phyloP scores from a whole-genome alignment of 2,797 vertebrate species.

The Eptatretus atami region DNA sequence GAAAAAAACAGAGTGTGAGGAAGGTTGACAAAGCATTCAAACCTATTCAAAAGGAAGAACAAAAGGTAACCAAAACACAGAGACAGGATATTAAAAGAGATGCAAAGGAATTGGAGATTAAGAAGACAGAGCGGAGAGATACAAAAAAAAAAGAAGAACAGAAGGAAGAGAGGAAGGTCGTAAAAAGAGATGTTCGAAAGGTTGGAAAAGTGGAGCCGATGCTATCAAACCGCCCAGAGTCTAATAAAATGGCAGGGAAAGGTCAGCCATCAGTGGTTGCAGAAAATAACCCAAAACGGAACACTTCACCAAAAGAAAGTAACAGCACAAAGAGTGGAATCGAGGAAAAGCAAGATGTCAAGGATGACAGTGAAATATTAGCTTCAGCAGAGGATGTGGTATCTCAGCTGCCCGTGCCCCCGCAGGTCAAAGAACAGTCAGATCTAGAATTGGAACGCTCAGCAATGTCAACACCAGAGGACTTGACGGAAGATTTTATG shows the following conservation, averaged over 20 bases:
- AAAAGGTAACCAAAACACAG: slow-evolving; percentile 18
- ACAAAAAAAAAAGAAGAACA: slow-evolving; percentile 25
- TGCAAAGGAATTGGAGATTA: slow-evolving; percentile 16
- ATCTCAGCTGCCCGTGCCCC: not conserved
- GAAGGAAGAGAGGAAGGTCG: slow-evolving; percentile 20
- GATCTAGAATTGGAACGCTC: slow-evolving; percentile 13
- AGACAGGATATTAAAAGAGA: slow-evolving; percentile 14
- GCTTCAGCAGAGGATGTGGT: not conserved
- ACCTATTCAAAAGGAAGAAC: slow-evolving; percentile 16
- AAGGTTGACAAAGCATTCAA: not conserved
- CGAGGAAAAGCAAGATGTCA: slow-evolving; percentile 8
- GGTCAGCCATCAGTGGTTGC: too few species aligned
- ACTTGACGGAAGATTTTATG: slow-evolving; percentile 13
- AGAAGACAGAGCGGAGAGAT: slow-evolving; percentile 18
- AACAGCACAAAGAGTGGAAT: slow-evolving; percentile 4
- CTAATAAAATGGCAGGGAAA: too few species aligned
- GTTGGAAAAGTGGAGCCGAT: slow-evolving; percentile 7
- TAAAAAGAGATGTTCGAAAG: slow-evolving; percentile 12
- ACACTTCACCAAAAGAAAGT: slow-evolving; percentile 7
- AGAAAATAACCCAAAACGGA: too few species aligned
- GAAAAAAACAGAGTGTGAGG: not conserved
- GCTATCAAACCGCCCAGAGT: not conserved
- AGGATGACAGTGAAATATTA: slow-evolving; percentile 11
- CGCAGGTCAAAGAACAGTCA: not conserved
- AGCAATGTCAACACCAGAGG: slow-evolving; percentile 21